Percentiles rank a stretch among this genome's conserved stretches.
Conservation (phyloP, 2,888 invertebrate species). For the Ophion slaviceki region DNA sequence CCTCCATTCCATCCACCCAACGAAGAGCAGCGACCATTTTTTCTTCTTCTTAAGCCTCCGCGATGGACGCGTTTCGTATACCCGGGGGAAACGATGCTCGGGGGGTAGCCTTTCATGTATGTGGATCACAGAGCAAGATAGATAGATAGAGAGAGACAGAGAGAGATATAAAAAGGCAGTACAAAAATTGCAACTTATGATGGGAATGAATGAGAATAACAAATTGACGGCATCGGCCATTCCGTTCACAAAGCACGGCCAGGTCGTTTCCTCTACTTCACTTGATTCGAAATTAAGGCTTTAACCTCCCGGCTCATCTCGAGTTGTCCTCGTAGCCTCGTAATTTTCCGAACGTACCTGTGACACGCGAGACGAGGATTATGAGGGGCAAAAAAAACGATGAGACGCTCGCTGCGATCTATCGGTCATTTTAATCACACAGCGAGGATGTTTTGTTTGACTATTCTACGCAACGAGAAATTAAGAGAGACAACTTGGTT, state of each 20-base stretch:
- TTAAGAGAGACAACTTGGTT: neutral
- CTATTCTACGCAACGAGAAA: neutral
- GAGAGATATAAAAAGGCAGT: neutral
- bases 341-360: neutral
- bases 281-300: neutral
- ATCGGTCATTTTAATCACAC: conserved; percentile 8
- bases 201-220: neutral
- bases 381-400: too few species aligned
- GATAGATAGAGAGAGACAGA: neutral
- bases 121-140: neutral
- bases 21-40: conserved; percentile 34
- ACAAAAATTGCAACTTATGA: neutral
- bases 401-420: neutral
- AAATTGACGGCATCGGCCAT: neutral
- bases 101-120: conserved; percentile 1
- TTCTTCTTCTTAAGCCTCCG: conserved; percentile 12
- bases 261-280: neutral
- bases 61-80: conserved; percentile 12
- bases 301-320: neutral
- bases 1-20: neutral
- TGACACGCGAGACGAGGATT: neutral
- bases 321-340: neutral
- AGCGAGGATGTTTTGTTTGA: conserved; percentile 9
- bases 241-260: neutral
- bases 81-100: conserved; percentile 12